Percentiles rank a stretch among this genome's conserved stretches.
phyloP scores from a whole-genome alignment of 2,888 invertebrate genomes.

The Tridacna crocea region DNA sequence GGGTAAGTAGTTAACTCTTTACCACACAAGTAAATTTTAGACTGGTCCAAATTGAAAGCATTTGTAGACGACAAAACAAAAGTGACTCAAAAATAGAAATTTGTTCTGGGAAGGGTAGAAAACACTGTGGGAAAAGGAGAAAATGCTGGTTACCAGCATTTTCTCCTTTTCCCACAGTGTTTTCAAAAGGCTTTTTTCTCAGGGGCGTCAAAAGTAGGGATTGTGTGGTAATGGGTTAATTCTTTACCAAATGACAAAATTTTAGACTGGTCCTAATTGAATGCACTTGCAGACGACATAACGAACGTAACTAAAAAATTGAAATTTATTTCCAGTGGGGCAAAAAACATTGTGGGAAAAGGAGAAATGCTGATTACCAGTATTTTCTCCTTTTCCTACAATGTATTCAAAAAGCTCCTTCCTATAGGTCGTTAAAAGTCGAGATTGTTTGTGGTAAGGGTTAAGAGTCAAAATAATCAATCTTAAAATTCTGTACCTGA shows the following conservation, averaged over 20 bases:
- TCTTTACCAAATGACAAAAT: too few species aligned
- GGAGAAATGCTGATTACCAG: neutral
- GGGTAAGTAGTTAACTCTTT: too few species aligned
- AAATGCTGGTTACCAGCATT: neutral
- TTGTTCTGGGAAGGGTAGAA: neutral
- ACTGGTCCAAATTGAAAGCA: too few species aligned
- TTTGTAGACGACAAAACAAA: too few species aligned
- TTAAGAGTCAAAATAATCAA: too few species aligned
- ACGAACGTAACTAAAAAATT: too few species aligned
- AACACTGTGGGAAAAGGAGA: neutral
- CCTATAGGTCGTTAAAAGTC: neutral
- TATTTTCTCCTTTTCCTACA: neutral
- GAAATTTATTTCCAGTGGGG: neutral
- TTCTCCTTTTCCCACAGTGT: neutral
- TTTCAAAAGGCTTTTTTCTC: neutral
- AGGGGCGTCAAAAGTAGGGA: neutral
- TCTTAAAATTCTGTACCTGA: conserved; percentile 63
- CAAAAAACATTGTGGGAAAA: neutral
- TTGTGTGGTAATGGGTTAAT: too few species aligned
- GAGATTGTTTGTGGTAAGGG: too few species aligned
- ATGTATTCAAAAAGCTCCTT: neutral
- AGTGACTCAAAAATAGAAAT: too few species aligned
- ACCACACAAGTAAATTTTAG: too few species aligned
- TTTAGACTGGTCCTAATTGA: too few species aligned
- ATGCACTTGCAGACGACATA: too few species aligned